phyloP scores from a whole-genome alignment of 2,113 vertebrate species.

The Pituophis catenifer region DNA sequence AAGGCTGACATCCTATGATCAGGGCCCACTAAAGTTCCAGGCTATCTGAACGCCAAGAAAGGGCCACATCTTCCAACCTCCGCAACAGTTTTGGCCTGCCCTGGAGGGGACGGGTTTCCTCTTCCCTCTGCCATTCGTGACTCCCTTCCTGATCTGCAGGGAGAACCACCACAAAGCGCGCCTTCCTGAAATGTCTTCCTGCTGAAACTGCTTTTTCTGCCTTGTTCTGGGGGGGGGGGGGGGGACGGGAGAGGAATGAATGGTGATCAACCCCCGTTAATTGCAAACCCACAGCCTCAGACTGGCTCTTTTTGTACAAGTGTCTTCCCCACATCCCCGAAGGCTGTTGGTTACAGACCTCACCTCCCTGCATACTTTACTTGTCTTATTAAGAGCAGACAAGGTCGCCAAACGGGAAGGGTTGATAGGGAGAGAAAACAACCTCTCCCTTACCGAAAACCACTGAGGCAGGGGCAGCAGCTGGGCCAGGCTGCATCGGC shows the following conservation, averaged over 20 bases:
- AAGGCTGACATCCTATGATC: background rate
- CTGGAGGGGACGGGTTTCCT: background rate
- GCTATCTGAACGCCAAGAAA: background rate
- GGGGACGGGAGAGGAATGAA: background rate
- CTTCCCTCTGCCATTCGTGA: background rate
- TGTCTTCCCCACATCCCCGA: too few relatives aligned
- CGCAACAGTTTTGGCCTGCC: background rate
- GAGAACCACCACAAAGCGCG: background rate
- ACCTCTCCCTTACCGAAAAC: background rate
- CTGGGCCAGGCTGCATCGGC: background rate
- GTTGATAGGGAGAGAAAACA: background rate
- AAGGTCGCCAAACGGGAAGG: background rate
- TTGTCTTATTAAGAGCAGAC: background rate
- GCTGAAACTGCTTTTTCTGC: background rate
- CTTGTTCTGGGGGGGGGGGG: background rate
- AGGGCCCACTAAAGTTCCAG: background rate
- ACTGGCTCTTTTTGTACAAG: background rate
- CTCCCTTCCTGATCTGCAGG: background rate
- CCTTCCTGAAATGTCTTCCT: background rate
- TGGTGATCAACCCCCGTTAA: background rate
- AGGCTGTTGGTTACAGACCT: background rate
- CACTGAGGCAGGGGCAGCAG: background rate
- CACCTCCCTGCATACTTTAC: background rate
- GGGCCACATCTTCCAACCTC: background rate
- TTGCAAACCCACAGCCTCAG: background rate